Conservation (phyloP, 2,888 invertebrate species). For the Ernsta delagoae region DNA sequence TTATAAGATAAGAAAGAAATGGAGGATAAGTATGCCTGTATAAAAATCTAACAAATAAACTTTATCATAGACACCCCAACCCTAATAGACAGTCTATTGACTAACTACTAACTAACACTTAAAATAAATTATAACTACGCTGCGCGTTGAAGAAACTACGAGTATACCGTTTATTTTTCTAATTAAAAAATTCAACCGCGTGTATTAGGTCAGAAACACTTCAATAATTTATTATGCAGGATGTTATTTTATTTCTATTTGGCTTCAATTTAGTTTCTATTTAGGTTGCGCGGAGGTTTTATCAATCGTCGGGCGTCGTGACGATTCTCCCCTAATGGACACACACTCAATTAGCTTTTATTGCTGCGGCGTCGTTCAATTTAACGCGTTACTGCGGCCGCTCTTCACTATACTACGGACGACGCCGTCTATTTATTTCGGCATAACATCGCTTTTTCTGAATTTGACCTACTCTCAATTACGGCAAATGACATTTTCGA, state of each 20-base stretch:
- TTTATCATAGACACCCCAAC: too few relatives aligned
- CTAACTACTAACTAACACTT: too few relatives aligned
- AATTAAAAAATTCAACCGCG: not conserved
- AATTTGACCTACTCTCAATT: slow-evolving; percentile 36
- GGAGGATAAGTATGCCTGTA: too few relatives aligned
- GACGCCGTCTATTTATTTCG: slow-evolving; percentile 72
- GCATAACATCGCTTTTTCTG: slow-evolving; percentile 59
- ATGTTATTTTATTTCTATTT: slow-evolving; percentile 11
- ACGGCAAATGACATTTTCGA: slow-evolving; percentile 29
- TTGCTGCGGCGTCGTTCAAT: slow-evolving; percentile 75
- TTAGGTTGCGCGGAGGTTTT: slow-evolving; percentile 40
- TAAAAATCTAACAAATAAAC: too few relatives aligned
- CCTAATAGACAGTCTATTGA: too few relatives aligned
- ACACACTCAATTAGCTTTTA: slow-evolving; percentile 82
- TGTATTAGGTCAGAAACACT: not conserved
- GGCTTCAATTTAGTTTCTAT: slow-evolving; percentile 28
- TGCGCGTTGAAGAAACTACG: too few relatives aligned
- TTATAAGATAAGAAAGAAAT: too few relatives aligned
- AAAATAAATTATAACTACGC: too few relatives aligned
- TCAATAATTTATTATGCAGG: slow-evolving; percentile 6
- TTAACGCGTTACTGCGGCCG: slow-evolving; percentile 77
- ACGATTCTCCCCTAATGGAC: slow-evolving; percentile 68
- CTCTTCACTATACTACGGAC: slow-evolving; percentile 54
- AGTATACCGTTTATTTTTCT: not conserved
- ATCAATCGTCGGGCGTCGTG: slow-evolving; percentile 56